Evolutionary conservation across 2,888 invertebrate genomes (phyloP), one percentile per base, ranked within the genome.

Genomic region (Gastrophysa polygoni): DNA sequence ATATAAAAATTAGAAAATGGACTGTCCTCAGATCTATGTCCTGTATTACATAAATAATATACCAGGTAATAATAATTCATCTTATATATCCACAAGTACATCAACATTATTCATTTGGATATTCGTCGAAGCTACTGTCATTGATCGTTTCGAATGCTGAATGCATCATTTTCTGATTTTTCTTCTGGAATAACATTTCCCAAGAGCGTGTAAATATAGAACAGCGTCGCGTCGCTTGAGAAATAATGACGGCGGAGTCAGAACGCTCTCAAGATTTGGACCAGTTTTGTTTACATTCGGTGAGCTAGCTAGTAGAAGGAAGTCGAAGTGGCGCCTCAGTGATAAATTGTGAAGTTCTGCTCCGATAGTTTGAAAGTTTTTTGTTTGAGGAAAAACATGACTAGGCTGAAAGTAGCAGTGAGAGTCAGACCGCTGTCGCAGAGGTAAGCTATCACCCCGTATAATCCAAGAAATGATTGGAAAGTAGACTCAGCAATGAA

Each of bases 341-440:
- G 47, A 11, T 20, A 3, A 20, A 20, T 28, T 51, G 24, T 51
- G 51, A 51, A 14, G 14, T 38, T 38, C 14, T 4, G 38, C 14
- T 7, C 24, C 3, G 24, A 24, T 7, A 5, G 24, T 24, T 24
- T 24, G 3, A n/a, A n/a, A n/a, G n/a, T n/a, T n/a, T n/a, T n/a
- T 32, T 32, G 8, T 32, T 5, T 8, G 47, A 48, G 24, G n/a
- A 10, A 14, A 24, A 59, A 52, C 14, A 68, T 68, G 68, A 65
- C 67, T 20, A 67, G 85, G 70, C 86, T 89, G 56, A 88, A 88
- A 77, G 85, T 89, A 73, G 88, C 87, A 16, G 85, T 89, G 55
- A 82, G 89, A 71, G 85, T 89, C 24, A 82, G 89, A 68, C 89
- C 89, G 11, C 83, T 89, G 74, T 87, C 88, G 18, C 84, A 85